Percentiles rank a stretch among this genome's conserved stretches.
phyloP scores from a whole-genome alignment of 1,140 invertebrate species.

The Bactericera cockerelli region DNA sequence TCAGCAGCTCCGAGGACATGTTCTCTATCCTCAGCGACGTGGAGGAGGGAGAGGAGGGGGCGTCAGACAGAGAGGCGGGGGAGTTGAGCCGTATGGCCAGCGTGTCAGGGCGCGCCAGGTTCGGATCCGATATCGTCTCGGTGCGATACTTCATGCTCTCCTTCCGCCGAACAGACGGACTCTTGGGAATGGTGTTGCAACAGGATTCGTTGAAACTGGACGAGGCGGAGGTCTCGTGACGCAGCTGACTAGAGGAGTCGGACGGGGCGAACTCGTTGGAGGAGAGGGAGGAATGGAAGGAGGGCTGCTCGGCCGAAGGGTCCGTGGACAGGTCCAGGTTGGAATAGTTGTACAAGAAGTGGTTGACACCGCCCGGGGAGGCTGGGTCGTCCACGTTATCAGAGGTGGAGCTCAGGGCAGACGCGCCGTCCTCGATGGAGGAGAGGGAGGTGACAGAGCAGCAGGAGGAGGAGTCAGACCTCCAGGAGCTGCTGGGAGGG shows the following conservation, averaged over 20 bases:
- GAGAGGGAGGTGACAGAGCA: slow-evolving; percentile 22
- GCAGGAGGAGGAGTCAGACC: slow-evolving; percentile 16
- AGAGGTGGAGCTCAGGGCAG: neutral
- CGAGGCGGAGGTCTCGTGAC: neutral
- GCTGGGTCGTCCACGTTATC: neutral
- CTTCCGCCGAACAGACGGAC: neutral
- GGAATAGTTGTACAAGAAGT: neutral
- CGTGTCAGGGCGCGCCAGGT: neutral
- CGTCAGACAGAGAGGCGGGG: slow-evolving; percentile 25
- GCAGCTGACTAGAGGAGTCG: neutral
- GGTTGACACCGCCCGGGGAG: neutral
- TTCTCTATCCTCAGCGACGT: slow-evolving; percentile 27
- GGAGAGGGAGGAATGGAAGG: neutral
- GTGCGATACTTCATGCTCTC: neutral
- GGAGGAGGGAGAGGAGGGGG: slow-evolving; percentile 27
- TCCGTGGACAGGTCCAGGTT: neutral
- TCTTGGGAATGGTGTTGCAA: neutral
- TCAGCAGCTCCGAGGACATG: slow-evolving; percentile 31
- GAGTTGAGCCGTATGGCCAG: slow-evolving; percentile 26
- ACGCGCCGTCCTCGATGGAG: neutral
- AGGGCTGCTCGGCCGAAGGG: no score
- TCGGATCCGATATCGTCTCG: slow-evolving; percentile 5
- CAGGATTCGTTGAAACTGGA: neutral
- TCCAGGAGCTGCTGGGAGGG: slow-evolving; percentile 20
- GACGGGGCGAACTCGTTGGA: neutral